Evolutionary conservation across 1,140 invertebrate genomes (phyloP).

Genomic region (Cylas formicarius): DNA sequence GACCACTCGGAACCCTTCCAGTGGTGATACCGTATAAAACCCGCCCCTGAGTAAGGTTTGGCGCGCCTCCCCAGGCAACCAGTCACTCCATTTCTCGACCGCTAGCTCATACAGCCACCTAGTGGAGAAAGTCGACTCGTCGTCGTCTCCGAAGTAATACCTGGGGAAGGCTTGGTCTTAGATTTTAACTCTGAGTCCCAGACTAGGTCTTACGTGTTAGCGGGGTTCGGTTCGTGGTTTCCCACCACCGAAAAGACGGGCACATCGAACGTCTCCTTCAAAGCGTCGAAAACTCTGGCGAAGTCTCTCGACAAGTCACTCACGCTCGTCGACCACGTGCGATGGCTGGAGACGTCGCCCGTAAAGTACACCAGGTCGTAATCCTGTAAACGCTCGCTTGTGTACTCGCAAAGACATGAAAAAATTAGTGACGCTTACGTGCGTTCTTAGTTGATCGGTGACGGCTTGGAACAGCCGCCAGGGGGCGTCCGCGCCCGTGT

Average conservation of each 20-base stretch:
- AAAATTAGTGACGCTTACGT: constrained; percentile 13
- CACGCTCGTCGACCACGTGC: constrained; percentile 81
- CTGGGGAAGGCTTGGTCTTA: constrained; percentile 42
- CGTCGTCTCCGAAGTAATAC: constrained; percentile 25
- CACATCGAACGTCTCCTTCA: constrained; percentile 53
- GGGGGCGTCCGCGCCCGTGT: constrained; percentile 60
- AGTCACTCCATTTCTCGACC: constrained; percentile 54
- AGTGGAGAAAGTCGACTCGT: constrained; percentile 44
- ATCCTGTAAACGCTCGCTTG: constrained; percentile 57
- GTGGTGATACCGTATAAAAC: constrained; percentile 59
- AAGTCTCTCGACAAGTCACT: no score
- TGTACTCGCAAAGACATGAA: constrained; percentile 61
- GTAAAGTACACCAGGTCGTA: constrained; percentile 52
- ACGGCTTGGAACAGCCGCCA: constrained; percentile 21
- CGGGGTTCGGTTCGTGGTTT: constrained; percentile 84
- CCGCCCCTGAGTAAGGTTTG: constrained; percentile 59
- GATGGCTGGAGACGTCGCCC: constrained; percentile 78
- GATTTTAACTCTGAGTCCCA: constrained; percentile 44
- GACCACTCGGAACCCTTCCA: constrained; percentile 62
- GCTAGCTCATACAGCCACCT: constrained; percentile 63
- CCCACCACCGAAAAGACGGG: constrained; percentile 68
- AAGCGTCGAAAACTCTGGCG: constrained; percentile 50
- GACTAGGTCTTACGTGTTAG: constrained; percentile 62
- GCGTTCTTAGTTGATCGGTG: constrained; percentile 17
- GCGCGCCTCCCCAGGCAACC: constrained; percentile 54